Evolutionary conservation across 2,888 invertebrate species (phyloP).

Genomic region (Dendrolimus pini): DNA sequence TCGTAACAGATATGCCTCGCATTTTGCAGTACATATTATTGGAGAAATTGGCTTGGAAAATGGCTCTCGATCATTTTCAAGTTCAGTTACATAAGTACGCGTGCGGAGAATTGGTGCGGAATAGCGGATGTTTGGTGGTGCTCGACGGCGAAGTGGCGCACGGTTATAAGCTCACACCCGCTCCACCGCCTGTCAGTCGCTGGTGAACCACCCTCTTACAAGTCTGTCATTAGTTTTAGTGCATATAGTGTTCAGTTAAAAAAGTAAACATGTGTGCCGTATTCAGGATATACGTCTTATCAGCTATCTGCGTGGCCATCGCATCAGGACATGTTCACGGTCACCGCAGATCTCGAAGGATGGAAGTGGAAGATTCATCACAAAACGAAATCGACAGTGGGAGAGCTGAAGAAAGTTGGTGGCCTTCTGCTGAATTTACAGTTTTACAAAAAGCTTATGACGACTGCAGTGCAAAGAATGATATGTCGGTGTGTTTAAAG

Average conservation of each 20-base stretch:
- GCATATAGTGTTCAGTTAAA: conserved; percentile 54
- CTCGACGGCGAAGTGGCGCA: conserved; percentile 65
- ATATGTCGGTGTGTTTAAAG: conserved; percentile 78
- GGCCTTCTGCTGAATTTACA: conserved; percentile 76
- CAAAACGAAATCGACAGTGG: conserved; percentile 71
- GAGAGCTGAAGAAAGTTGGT: conserved; percentile 69
- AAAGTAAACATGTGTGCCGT: conserved; percentile 60
- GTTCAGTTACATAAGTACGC: conserved; percentile 76
- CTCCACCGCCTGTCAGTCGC: conserved; percentile 62
- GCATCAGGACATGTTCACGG: conserved; percentile 61
- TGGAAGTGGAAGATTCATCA: conserved; percentile 56
- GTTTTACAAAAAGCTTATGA: conserved; percentile 79
- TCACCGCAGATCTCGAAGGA: conserved; percentile 59
- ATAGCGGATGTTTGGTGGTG: conserved; percentile 76
- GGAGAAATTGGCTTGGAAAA: conserved; percentile 77
- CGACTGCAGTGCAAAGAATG: conserved; percentile 78
- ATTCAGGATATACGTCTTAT: conserved; percentile 65
- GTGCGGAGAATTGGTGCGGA: conserved; percentile 76
- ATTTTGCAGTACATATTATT: conserved; percentile 73
- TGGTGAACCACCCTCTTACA: conserved; percentile 60
- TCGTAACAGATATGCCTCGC: conserved; percentile 56
- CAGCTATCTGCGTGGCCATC: conserved; percentile 58
- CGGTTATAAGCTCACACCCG: conserved; percentile 71
- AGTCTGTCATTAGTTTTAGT: conserved; percentile 59
- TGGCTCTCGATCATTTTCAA: conserved; percentile 75